Conservation (phyloP, 2,113 vertebrate species). For the Polypterus senegalus region DNA sequence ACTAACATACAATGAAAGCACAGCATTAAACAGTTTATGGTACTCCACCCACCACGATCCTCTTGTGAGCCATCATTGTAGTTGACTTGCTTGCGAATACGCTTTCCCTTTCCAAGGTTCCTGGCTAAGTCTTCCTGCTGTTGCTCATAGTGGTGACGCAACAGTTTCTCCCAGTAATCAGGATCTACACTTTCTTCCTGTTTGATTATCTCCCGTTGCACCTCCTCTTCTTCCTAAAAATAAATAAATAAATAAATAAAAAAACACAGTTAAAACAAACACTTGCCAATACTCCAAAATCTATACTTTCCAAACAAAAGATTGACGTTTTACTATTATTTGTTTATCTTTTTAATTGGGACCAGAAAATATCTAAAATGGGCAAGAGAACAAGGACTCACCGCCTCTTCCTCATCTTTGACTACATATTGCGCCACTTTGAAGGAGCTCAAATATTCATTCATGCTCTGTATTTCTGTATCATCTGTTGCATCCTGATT, state of each 20-base stretch:
- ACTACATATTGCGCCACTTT: slow-evolving; percentile 97
- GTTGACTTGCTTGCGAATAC: slow-evolving; percentile 96
- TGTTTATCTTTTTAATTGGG: too few relatives aligned
- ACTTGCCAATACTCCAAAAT: too few relatives aligned
- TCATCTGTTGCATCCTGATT: slow-evolving; percentile 91
- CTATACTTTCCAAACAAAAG: too few relatives aligned
- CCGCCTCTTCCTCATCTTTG: slow-evolving; percentile 92
- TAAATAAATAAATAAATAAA: too few relatives aligned
- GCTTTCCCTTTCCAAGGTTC: slow-evolving; percentile 93
- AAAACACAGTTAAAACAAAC: too few relatives aligned
- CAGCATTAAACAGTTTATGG: not conserved
- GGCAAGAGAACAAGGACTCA: slow-evolving; percentile 39
- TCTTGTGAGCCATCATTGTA: slow-evolving; percentile 97
- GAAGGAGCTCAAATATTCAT: slow-evolving; percentile 95
- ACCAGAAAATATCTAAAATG: slow-evolving; percentile 25
- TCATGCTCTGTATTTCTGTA: slow-evolving; percentile 95
- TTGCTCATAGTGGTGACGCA: slow-evolving; percentile 95
- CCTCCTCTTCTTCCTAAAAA: slow-evolving; percentile 81
- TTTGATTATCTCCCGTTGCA: slow-evolving; percentile 93
- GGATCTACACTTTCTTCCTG: slow-evolving; percentile 96
- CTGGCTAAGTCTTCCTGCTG: slow-evolving; percentile 93
- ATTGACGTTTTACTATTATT: too few relatives aligned
- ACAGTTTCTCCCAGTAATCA: slow-evolving; percentile 96
- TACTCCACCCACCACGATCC: slow-evolving; percentile 77
- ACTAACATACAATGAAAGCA: slow-evolving; percentile 12